Evolutionary conservation across 2,797 vertebrate genomes (phyloP).

Genomic region (Lateolabrax maculatus): DNA sequence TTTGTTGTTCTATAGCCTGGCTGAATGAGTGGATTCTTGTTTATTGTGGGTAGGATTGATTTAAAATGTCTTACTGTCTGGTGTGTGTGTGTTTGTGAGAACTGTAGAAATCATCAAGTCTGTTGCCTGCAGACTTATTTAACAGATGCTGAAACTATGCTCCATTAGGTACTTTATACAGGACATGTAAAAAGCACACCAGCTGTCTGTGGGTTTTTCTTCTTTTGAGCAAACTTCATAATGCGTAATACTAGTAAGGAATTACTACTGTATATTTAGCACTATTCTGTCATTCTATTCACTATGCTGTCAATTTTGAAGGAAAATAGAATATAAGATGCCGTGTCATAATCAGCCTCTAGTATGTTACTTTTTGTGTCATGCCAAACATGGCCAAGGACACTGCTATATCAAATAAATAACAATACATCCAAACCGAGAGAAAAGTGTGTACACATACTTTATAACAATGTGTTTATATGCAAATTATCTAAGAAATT

Average conservation of each 20-base stretch:
- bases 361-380: not conserved
- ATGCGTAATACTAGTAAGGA: not conserved
- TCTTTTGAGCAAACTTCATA: not conserved
- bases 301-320: not conserved
- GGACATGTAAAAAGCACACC: not conserved
- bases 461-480: not conserved
- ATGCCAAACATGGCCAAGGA: not conserved
- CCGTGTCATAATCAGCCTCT: not conserved
- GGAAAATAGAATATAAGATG: not conserved
- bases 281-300: too few species aligned
- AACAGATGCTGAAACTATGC: slow-evolving; percentile 39
- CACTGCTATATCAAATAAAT: not conserved
- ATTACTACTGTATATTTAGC: not conserved
- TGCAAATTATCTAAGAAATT: not conserved
- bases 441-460: not conserved
- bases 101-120: slow-evolving; percentile 3
- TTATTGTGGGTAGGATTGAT: not conserved
- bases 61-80: not conserved
- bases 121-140: slow-evolving; percentile 31
- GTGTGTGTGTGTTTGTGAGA: not conserved
- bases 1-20: slow-evolving; percentile 4
- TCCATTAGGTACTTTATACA: slow-evolving; percentile 30
- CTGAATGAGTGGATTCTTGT: slow-evolving; percentile 10
- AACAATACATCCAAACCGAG: not conserved
- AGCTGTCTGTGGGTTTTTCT: not conserved